Conservation (phyloP, 1,140 invertebrate species). For the Sycophaga agraensis region DNA sequence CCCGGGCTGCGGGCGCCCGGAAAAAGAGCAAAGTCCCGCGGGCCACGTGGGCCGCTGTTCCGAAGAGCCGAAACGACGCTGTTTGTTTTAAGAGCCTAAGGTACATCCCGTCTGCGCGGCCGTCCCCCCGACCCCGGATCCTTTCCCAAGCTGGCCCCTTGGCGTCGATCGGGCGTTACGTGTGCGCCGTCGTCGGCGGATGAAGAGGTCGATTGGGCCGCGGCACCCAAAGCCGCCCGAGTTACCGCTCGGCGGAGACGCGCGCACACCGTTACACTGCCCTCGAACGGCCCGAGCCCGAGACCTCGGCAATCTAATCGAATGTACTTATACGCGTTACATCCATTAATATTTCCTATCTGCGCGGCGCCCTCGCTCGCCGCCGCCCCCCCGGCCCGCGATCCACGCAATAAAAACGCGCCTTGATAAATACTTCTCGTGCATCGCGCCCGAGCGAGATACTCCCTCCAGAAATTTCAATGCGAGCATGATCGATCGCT, state of each 20-base stretch:
- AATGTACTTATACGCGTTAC: constrained; percentile 23
- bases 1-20: no score
- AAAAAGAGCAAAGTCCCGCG: no score
- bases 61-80: constrained; percentile 29
- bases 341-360: constrained; percentile 24
- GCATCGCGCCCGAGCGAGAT: constrained; percentile 8
- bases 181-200: constrained; percentile 32
- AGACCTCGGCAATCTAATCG: constrained; percentile 5
- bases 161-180: constrained; percentile 46
- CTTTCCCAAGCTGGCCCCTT: constrained; percentile 47
- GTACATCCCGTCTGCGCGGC: constrained; percentile 30
- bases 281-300: not conserved
- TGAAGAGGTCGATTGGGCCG: constrained; percentile 36
- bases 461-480: not conserved
- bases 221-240: constrained; percentile 35
- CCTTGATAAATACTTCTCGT: constrained; percentile 23
- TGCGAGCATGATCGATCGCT: constrained; percentile 11
- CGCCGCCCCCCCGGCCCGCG: not conserved
- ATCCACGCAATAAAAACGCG: constrained; percentile 22
- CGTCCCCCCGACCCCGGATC: constrained; percentile 44
- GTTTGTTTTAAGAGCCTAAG: constrained; percentile 41
- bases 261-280: no score
- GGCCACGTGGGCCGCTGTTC: no score
- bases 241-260: not conserved
- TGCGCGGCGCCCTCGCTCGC: not conserved